phyloP scores from a whole-genome alignment of 2,888 invertebrate species.

The Athrips mouffetella region DNA sequence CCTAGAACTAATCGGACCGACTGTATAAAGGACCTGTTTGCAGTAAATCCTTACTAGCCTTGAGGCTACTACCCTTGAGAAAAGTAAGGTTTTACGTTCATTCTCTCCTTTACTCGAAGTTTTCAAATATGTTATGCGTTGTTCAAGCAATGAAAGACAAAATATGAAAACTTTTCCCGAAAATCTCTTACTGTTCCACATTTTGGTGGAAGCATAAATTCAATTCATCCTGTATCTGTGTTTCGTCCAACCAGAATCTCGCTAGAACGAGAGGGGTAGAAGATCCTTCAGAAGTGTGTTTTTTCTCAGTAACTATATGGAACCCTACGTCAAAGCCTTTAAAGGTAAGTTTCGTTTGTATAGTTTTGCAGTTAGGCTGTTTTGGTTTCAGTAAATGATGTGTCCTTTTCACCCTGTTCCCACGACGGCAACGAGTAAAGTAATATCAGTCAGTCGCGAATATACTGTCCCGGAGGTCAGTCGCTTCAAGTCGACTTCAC shows the following conservation, averaged over 20 bases:
- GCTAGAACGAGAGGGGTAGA: constrained; percentile 60
- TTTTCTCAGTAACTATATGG: constrained; percentile 26
- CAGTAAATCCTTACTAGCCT: constrained; percentile 2
- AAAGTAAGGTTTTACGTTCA: not conserved
- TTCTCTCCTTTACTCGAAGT: not conserved
- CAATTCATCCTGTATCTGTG: constrained; percentile 71
- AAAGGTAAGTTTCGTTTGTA: constrained; percentile 28
- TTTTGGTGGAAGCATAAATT: constrained; percentile 59
- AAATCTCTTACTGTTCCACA: constrained; percentile 35
- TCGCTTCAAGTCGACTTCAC: constrained; percentile 41
- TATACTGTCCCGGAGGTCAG: constrained; percentile 65
- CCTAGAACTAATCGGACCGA: constrained; percentile 13
- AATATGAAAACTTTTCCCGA: constrained; percentile 34
- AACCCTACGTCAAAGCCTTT: constrained; percentile 12
- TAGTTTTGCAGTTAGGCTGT: constrained; percentile 35
- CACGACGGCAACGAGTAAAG: too few relatives aligned
- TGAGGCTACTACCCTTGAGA: not conserved
- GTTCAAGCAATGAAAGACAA: constrained; percentile 28
- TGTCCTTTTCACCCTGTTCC: constrained; percentile 73
- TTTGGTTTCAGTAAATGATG: constrained; percentile 33
- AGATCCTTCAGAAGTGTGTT: constrained; percentile 61
- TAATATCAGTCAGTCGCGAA: constrained; percentile 67
- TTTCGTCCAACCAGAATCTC: constrained; percentile 69
- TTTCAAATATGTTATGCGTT: not conserved
- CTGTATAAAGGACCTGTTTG: not conserved